These are phyloP conservation scores for Andinoacara biseriatus DNA, from an alignment of 2,113 vertebrate genomes.

Conservation along the genomic window DNA sequence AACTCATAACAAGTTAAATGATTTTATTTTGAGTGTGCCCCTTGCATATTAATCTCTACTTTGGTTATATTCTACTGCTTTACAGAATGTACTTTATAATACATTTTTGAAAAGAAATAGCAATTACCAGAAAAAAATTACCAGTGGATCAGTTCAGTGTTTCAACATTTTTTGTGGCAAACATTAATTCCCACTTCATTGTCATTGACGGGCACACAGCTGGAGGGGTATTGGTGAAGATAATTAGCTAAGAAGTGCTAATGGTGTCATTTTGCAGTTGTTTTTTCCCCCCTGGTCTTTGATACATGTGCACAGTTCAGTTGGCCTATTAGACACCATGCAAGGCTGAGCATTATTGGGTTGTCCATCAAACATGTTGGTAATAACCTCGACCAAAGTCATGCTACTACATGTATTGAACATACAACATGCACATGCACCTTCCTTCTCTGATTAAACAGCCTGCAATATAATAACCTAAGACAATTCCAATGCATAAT, in stretches of 20 bases:
- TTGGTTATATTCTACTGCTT: background rate
- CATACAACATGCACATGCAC: background rate
- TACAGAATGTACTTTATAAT: background rate
- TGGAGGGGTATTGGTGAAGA: constrained; percentile 36
- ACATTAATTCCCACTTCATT: constrained; percentile 40
- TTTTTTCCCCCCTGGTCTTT: constrained; percentile 9
- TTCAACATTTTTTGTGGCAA: constrained; percentile 12
- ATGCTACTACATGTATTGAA: background rate
- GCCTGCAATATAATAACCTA: constrained; percentile 28
- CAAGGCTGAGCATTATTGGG: background rate
- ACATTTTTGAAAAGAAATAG: background rate
- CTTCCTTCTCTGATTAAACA: constrained; percentile 23
- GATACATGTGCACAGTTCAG: constrained; percentile 21
- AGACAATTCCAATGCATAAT: background rate
- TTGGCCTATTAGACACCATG: constrained; percentile 18
- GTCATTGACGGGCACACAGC: constrained; percentile 37
- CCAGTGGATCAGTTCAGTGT: constrained; percentile 20
- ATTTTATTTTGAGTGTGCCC: background rate
- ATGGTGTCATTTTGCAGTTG: constrained; percentile 42
- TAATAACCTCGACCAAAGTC: constrained; percentile 54
- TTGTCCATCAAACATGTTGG: constrained; percentile 10
- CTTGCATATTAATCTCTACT: background rate
- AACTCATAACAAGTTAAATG: background rate
- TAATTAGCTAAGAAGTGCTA: constrained; percentile 55
- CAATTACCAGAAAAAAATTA: background rate